Evolutionary conservation across 2,113 vertebrate genomes (phyloP).

Genomic region (Phoxinus phoxinus): DNA sequence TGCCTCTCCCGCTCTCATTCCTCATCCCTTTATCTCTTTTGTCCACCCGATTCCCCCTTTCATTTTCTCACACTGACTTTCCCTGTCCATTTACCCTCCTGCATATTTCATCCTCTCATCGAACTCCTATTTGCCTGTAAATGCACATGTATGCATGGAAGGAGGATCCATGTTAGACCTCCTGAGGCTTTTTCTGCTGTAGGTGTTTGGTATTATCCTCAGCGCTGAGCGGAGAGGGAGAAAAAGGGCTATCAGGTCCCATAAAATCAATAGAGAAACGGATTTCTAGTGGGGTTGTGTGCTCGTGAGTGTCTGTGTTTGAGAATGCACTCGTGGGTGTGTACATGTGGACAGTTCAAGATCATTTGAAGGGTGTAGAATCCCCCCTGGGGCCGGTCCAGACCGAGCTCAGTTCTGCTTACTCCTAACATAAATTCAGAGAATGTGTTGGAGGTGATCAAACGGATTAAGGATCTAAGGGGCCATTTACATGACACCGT

Average conservation of each 20-base stretch:
- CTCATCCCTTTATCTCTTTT: conserved; percentile 36
- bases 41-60: conserved; percentile 33
- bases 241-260: conserved; percentile 26
- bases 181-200: conserved; percentile 14
- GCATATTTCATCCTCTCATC: conserved; percentile 27
- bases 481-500: no score
- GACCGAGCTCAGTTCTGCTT: conserved; percentile 27
- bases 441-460: neutral
- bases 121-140: conserved; percentile 2
- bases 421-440: neutral
- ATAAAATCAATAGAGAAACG: conserved; percentile 33
- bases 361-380: conserved; percentile 41
- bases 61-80: conserved; percentile 20
- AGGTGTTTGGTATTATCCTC: conserved; percentile 23
- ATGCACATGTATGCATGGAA: conserved; percentile 12
- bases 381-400: conserved; percentile 1
- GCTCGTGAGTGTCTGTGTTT: neutral
- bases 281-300: conserved; percentile 25
- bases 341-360: conserved; percentile 34
- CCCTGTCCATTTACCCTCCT: conserved; percentile 19
- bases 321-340: conserved; percentile 2
- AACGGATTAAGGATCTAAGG: neutral
- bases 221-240: neutral
- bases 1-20: conserved; percentile 36
- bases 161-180: conserved; percentile 9